Evolutionary conservation across 2,113 vertebrate species (phyloP).

Genomic region (Anhinga rufa): DNA sequence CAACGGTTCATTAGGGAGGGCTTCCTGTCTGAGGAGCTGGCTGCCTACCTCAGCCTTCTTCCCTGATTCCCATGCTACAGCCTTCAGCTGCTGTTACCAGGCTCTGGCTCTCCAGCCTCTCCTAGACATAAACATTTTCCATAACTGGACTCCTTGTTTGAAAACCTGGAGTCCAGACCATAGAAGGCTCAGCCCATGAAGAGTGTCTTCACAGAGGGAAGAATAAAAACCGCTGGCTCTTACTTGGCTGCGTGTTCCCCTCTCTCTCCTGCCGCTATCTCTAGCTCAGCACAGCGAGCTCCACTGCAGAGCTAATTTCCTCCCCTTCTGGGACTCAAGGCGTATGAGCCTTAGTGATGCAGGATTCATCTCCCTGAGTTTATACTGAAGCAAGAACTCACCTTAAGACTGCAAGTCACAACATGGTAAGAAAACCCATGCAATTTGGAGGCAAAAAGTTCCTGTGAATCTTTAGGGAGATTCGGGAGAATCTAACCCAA

Average conservation of each 20-base stretch:
- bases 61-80: not conserved
- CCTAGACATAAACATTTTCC: not conserved
- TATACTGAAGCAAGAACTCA: not conserved
- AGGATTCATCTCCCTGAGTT: not conserved
- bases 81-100: not conserved
- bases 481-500: not conserved
- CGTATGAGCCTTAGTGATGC: not conserved
- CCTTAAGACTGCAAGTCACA: not conserved
- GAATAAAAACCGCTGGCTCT: not conserved
- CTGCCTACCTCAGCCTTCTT: not conserved
- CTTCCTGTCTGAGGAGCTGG: not conserved
- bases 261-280: not conserved
- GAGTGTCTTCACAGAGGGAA: not conserved
- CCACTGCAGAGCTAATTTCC: not conserved
- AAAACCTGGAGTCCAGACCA: not conserved
- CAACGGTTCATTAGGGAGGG: not conserved
- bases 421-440: not conserved
- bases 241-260: not conserved
- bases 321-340: not conserved
- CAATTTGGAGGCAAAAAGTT: not conserved
- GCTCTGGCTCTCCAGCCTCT: not conserved
- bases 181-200: not conserved
- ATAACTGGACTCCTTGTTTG: not conserved
- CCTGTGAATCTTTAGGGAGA: not conserved
- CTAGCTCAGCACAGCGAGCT: not conserved